Base-by-base conservation (phyloP, 64 coral and sea anemone species). In the Platygyra sinensis region DNA sequence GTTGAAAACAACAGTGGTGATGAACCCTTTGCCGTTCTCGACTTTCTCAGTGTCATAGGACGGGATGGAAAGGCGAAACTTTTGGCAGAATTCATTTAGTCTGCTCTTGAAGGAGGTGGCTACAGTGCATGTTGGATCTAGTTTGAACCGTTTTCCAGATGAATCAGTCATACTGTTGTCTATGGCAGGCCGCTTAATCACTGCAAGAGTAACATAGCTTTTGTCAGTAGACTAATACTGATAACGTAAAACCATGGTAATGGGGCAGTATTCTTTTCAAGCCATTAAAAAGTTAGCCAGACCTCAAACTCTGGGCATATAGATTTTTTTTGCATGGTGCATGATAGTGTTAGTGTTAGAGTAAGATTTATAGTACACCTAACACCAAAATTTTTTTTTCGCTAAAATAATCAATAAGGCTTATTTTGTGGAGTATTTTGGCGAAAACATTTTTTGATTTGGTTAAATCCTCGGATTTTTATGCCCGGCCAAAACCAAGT, bases 21-120 rank as follows among this genome's bases (percentile, higher is more conserved):
- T 50, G 49, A 91, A 99, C 12, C 94, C 97, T 20, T 78, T 89
- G 27, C 51, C 82, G 18, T 85, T 79, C 33, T 85, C 73, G 15
- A 81, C 72, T 72, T 85, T 85, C 2, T 50, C 81, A 85, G 94
- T 91, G 59, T 93, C 88, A 75, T 99, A 99, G 0, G 90, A 88
- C 0, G 97, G 97, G 25, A 83, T 71, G 42, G 91, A 79, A 46
- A 93, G 73, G 10, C 86, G 90, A 64, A 99, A 91, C 78, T 96
- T 99, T 74, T 95, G 94, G 90, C 94, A 95, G 72, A 93, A 93
- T 63, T 99, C 97, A 91, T 99, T 99, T 12, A 99, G 71, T 76
- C 83, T 92, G 71, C 94, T 87, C 83, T 99, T 99, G 76, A 80
- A 95, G 51, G 94, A 93, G 27, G 82, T 75, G 14, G 78, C 30